These are phyloP conservation scores for Bergia puertoricense DNA, from an alignment of 92 coral and sea anemone species.

Conservation along the genomic window DNA sequence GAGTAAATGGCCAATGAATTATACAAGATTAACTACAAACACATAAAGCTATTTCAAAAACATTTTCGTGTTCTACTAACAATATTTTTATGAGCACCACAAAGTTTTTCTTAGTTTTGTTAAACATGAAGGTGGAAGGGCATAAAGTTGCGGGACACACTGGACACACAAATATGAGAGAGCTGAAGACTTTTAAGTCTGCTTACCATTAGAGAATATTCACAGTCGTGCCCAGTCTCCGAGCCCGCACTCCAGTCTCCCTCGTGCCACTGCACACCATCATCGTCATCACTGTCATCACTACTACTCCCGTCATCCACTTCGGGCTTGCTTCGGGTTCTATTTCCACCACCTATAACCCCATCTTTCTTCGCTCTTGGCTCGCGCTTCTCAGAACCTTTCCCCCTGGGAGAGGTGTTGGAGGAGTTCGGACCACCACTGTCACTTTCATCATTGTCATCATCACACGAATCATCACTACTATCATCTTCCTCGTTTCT, in stretches of 20 bases:
- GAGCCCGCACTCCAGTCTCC: conserved; percentile 96
- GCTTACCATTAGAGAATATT: conserved; percentile 92
- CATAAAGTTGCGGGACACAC: no score
- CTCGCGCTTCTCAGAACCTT: conserved; percentile 23
- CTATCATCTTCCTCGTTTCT: conserved; percentile 58
- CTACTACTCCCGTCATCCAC: conserved; percentile 59
- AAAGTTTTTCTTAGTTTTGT: no score
- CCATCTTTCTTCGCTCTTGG: conserved; percentile 2
- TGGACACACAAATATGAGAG: no score
- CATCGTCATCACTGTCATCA: conserved; percentile 68
- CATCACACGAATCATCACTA: conserved; percentile 58
- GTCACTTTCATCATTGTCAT: conserved; percentile 67
- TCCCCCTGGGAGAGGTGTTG: conserved; percentile 49
- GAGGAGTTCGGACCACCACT: conserved; percentile 43
- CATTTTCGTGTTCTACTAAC: not conserved
- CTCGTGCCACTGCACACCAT: conserved; percentile 53
- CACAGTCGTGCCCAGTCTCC: conserved; percentile 87
- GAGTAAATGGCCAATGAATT: not conserved
- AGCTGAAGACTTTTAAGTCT: not conserved
- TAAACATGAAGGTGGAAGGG: no score
- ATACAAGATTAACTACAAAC: not conserved
- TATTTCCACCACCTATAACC: conserved; percentile 16
- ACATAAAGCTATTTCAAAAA: no score
- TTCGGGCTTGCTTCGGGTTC: conserved; percentile 35
- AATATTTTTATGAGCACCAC: no score